phyloP scores from a whole-genome alignment of 2,113 vertebrate species.

The Sapayoa aenigma region DNA sequence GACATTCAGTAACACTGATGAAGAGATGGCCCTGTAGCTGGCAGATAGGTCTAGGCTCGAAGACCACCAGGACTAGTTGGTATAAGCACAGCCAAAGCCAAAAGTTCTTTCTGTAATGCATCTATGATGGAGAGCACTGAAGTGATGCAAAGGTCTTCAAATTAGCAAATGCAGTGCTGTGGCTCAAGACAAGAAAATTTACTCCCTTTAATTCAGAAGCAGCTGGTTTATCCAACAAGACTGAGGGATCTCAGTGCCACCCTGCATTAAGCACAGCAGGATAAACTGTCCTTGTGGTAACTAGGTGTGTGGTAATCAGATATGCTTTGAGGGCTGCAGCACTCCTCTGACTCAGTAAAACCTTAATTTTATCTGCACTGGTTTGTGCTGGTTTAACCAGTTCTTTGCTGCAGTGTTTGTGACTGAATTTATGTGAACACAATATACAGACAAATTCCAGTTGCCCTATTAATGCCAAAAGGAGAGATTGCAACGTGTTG shows the following conservation, averaged over 20 bases:
- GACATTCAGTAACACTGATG: background rate
- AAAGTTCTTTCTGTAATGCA: background rate
- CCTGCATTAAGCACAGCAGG: background rate
- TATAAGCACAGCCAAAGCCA: background rate
- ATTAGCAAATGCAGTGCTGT: background rate
- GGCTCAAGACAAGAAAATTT: background rate
- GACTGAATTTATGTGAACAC: background rate
- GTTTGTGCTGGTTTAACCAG: background rate
- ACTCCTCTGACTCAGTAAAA: too few relatives aligned
- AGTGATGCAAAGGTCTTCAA: background rate
- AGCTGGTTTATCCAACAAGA: background rate
- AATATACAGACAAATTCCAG: background rate
- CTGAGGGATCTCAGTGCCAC: background rate
- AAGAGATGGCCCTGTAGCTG: background rate
- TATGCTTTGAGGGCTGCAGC: background rate
- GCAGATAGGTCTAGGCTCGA: background rate
- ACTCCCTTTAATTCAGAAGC: background rate
- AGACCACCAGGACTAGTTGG: background rate
- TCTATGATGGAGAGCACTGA: background rate
- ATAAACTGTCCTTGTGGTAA: background rate
- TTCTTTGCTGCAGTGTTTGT: background rate
- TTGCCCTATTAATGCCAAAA: background rate
- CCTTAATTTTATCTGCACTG: background rate
- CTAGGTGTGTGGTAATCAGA: background rate
- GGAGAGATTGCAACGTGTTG: background rate